phyloP scores from a whole-genome alignment of 2,888 invertebrate genomes.

The Dynastes tityus region DNA sequence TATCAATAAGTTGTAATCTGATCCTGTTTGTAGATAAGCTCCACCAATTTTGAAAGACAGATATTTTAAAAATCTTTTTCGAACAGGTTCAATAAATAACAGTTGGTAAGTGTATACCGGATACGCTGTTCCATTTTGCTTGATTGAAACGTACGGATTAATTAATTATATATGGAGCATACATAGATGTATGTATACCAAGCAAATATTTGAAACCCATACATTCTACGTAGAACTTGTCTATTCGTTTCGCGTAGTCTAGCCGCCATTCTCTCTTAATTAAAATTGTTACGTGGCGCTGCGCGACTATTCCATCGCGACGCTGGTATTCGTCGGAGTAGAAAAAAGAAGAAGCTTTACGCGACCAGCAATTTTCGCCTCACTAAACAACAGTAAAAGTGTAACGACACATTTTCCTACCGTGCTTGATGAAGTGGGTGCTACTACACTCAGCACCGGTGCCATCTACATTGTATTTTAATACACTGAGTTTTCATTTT shows the following conservation, averaged over 20 bases:
- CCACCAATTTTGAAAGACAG: too few relatives aligned
- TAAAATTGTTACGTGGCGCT: conserved; percentile 23
- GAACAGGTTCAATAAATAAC: too few relatives aligned
- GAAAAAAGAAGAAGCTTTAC: conserved; percentile 10
- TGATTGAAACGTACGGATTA: too few relatives aligned
- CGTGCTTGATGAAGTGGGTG: conserved; percentile 18
- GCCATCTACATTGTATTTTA: conserved; percentile 35
- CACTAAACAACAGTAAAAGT: conserved; percentile 28
- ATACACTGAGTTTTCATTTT: conserved; percentile 12
- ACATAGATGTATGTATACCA: background rate
- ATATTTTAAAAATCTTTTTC: too few relatives aligned
- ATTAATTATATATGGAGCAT: background rate
- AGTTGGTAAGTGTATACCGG: too few relatives aligned
- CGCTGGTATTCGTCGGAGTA: conserved; percentile 7
- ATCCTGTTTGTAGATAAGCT: too few relatives aligned
- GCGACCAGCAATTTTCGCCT: conserved; percentile 16
- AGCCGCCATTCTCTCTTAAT: conserved; percentile 19
- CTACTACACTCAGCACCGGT: background rate
- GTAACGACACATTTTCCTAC: conserved; percentile 33
- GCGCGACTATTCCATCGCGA: conserved; percentile 10
- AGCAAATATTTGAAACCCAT: conserved; percentile 23
- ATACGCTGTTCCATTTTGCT: too few relatives aligned
- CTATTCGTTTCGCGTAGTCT: conserved; percentile 3
- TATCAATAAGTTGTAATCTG: too few relatives aligned
- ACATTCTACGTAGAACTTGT: background rate